These are phyloP conservation scores for Dichetophora obliterata DNA, from an alignment of 2,888 invertebrate species.

Conservation along the genomic window DNA sequence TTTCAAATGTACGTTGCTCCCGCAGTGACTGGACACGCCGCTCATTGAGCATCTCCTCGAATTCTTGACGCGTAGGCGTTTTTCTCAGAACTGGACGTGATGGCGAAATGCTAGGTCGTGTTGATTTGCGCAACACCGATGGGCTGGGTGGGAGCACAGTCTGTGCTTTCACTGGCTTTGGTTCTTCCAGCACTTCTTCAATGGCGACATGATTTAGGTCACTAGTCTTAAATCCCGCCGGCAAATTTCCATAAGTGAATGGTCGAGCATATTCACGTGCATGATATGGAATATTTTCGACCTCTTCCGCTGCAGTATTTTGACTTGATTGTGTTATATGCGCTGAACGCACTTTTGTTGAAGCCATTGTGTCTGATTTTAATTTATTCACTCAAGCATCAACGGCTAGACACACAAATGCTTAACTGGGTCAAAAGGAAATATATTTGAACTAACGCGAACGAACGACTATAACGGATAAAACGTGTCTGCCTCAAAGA, in stretches of 20 bases:
- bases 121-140: conserved; percentile 77
- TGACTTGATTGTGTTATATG: neutral
- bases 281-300: conserved; percentile 83
- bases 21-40: conserved; percentile 60
- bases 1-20: conserved; percentile 49
- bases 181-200: conserved; percentile 39
- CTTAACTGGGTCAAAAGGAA: conserved; percentile 18
- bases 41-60: conserved; percentile 66
- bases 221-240: conserved; percentile 54
- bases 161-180: conserved; percentile 73
- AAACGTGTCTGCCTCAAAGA: conserved; percentile 18
- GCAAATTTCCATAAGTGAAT: conserved; percentile 85
- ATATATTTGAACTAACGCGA: too few species aligned
- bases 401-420: neutral
- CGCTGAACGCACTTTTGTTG: neutral
- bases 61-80: conserved; percentile 65
- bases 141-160: conserved; percentile 77
- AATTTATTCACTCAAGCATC: neutral
- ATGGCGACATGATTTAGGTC: conserved; percentile 53
- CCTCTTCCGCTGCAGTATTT: conserved; percentile 48
- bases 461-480: neutral
- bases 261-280: conserved; percentile 88
- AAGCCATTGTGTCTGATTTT: conserved; percentile 8
- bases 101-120: conserved; percentile 56
- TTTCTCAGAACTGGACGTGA: conserved; percentile 60